Percentiles rank a stretch among this genome's conserved stretches.
These are phyloP conservation scores for Athene cunicularia DNA, from an alignment of 2,113 vertebrate species.

Conservation along the genomic window DNA sequence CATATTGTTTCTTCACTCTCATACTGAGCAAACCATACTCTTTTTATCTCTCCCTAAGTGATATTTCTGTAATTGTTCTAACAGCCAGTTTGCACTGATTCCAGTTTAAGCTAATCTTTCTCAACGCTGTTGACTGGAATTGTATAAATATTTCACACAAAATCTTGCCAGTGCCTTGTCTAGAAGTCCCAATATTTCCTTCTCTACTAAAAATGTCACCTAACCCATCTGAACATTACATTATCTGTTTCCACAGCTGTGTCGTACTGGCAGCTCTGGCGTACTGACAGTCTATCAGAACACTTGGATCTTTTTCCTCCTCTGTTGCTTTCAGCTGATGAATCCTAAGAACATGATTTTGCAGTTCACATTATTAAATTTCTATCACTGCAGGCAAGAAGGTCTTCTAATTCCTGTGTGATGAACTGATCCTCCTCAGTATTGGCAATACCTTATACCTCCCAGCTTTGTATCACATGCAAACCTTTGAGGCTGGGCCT, in stretches of 20 bases:
- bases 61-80: not conserved
- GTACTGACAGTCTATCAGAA: conserved; percentile 13
- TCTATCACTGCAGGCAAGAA: conserved; percentile 55
- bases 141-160: conserved; percentile 27
- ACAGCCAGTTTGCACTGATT: not conserved
- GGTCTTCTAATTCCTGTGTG: conserved; percentile 51
- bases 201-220: conserved; percentile 13
- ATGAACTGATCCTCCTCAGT: not conserved
- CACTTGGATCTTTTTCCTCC: conserved; percentile 42
- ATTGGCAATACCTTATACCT: not conserved
- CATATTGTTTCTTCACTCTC: not conserved
- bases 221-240: not conserved
- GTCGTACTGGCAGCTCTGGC: not conserved
- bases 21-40: not conserved
- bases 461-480: not conserved
- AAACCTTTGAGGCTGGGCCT: not conserved
- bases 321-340: conserved; percentile 38
- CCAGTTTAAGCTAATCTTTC: not conserved
- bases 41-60: not conserved
- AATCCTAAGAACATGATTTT: conserved; percentile 56
- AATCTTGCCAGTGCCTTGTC: not conserved
- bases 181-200: conserved; percentile 18
- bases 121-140: not conserved
- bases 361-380: conserved; percentile 63
- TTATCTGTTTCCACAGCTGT: conserved; percentile 15